Base-by-base conservation (phyloP, 2,888 invertebrate genomes). In the Eupithecia vulgata region DNA sequence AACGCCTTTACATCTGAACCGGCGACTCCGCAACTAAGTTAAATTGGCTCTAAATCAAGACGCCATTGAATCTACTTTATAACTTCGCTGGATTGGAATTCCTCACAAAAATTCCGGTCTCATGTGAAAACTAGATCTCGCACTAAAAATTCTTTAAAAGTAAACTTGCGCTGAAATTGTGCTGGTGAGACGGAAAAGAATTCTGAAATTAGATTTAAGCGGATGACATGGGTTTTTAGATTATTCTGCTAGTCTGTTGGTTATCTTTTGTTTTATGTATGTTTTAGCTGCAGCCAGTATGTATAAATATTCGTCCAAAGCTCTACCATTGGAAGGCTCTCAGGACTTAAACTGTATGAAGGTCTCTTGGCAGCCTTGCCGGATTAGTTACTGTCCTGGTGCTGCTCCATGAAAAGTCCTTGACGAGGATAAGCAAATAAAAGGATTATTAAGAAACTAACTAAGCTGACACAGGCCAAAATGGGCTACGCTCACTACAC, bases 11-110 rank as follows among this genome's bases (percentile, higher is more conserved):
- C 76, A 72, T 82, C 78, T 76, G 82, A 83, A 80, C 78, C 34
- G 79, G 76, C 78, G 73, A 80, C 74, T 80, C 79, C 75, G 82
- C 81, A 80, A 81, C 82, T 78, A 84, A 86, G 83, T 86, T 86
- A 83, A 85, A 86, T 86, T 86, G 85, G 79, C 82, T 86, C 81
- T 86, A 83, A 84, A 85, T 86, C 85, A 83, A 76, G 76, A 82
- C 78, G 79, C 82, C 76, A 84, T 84, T 84, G 83, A 82, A 78
- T 77, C 76, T 78, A 65, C 59, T 76, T 72, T 71, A 64, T 71
- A 78, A 77, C 79, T 77, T 67, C 73, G 73, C 76, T 67, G 70
- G 73, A 71, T 74, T 75, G 42, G 70, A 67, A 67, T 64, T 70
- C 62, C 65, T 68, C 40, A 65, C 25, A 59, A 68, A 70, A 73